Percentiles rank a stretch among this genome's conserved stretches.
phyloP scores from a whole-genome alignment of 2,888 invertebrate species.

The Apamea monoglypha region DNA sequence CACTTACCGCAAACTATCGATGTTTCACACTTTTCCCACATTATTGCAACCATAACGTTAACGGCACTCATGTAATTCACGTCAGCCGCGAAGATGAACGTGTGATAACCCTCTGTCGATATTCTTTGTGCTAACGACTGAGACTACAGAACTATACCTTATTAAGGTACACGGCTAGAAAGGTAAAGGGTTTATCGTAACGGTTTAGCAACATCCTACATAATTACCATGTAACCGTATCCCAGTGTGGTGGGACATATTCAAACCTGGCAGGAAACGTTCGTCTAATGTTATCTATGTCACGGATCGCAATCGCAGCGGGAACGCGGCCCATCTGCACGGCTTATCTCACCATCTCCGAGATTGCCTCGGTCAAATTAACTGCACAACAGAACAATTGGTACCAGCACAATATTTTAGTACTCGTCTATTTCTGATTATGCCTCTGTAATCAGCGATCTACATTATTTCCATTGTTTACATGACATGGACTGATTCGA shows the following conservation, averaged over 20 bases:
- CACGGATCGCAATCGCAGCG: constrained; percentile 78
- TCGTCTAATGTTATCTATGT: constrained; percentile 81
- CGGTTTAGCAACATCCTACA: constrained; percentile 56
- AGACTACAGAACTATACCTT: constrained; percentile 31
- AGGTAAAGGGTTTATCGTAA: constrained; percentile 62
- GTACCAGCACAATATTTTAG: constrained; percentile 71
- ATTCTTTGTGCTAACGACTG: constrained; percentile 63
- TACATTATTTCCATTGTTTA: constrained; percentile 77
- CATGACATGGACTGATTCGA: constrained; percentile 74
- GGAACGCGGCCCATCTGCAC: constrained; percentile 76
- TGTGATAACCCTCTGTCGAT: constrained; percentile 67
- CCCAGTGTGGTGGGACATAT: constrained; percentile 68
- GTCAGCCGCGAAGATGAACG: constrained; percentile 66
- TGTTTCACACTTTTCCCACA: constrained; percentile 86
- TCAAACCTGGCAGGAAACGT: constrained; percentile 77
- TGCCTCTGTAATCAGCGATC: constrained; percentile 70
- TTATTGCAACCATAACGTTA: constrained; percentile 76
- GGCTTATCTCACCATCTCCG: constrained; percentile 76
- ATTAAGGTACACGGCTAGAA: constrained; percentile 15
- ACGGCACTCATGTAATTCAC: constrained; percentile 76
- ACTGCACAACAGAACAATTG: constrained; percentile 76
- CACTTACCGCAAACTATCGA: constrained; percentile 80
- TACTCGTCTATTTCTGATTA: constrained; percentile 71
- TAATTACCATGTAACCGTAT: constrained; percentile 64
- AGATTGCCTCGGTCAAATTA: constrained; percentile 77